Percentiles rank a stretch among this genome's conserved stretches.
Evolutionary conservation across 2,113 vertebrate species (phyloP).

Genomic region (Proteles cristata): DNA sequence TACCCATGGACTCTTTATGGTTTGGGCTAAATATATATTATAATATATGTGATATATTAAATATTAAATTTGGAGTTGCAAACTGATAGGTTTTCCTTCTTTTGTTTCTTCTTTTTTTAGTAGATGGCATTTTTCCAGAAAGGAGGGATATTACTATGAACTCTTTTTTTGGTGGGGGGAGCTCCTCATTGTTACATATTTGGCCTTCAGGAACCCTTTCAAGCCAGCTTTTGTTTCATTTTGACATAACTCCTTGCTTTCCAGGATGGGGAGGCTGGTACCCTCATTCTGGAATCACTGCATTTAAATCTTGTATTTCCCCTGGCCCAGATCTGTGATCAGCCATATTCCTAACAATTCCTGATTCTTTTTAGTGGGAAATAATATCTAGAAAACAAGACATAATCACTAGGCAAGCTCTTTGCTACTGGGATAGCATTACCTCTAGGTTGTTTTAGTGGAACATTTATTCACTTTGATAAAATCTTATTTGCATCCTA

Average conservation of each 20-base stretch:
- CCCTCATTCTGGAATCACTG: background rate
- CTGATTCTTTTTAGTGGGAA: background rate
- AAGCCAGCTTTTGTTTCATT: background rate
- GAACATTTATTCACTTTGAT: background rate
- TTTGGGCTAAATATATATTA: constrained; percentile 66
- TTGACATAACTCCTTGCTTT: background rate
- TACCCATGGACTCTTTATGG: constrained; percentile 82
- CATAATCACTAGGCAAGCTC: background rate
- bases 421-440: background rate
- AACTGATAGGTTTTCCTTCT: background rate
- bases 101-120: background rate
- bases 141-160: background rate
- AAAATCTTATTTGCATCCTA: background rate
- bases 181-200: background rate
- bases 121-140: background rate
- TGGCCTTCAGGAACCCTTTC: background rate
- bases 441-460: background rate
- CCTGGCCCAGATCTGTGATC: background rate
- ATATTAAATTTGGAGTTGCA: background rate
- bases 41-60: background rate
- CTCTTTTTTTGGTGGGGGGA: no score
- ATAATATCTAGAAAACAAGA: background rate
- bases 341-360: background rate
- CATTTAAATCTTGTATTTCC: background rate
- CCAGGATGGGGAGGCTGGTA: background rate